Percentiles rank a stretch among this genome's conserved stretches.
phyloP scores from a whole-genome alignment of 2,113 vertebrate species.

The Nothocercus julius region DNA sequence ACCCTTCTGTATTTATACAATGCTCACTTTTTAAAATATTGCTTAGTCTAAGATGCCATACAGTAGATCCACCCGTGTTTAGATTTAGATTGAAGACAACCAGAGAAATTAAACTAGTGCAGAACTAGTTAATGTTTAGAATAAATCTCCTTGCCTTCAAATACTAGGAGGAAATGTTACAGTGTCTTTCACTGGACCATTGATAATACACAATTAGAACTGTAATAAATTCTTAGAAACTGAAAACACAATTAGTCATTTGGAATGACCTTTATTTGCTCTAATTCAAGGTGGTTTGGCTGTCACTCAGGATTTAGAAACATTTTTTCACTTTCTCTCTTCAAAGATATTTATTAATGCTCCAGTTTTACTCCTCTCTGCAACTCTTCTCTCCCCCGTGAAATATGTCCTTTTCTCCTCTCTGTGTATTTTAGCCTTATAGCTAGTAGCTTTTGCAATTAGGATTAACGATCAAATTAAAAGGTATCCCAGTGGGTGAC shows the following conservation, averaged over 20 bases:
- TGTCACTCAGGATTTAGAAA: neutral
- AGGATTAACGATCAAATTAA: constrained; percentile 41
- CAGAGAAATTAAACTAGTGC: neutral
- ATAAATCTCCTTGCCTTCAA: neutral
- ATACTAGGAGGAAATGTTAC: neutral
- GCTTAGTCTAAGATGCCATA: neutral
- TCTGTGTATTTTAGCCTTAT: constrained; percentile 8
- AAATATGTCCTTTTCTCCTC: neutral
- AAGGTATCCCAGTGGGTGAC: neutral
- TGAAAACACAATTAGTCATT: neutral
- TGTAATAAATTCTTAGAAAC: neutral
- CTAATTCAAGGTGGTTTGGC: neutral
- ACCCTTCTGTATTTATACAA: neutral
- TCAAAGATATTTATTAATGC: neutral
- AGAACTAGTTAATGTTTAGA: neutral
- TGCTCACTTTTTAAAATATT: neutral
- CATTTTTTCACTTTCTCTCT: neutral
- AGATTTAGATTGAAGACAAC: neutral
- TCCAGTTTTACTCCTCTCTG: neutral
- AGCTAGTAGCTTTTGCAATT: constrained; percentile 31
- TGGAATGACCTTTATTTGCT: neutral
- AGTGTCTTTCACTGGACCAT: neutral
- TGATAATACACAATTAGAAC: neutral
- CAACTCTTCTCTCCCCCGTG: rapidly evolving
- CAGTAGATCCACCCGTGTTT: neutral